Conservation (phyloP, 1,140 invertebrate genomes). For the Agrypnia vestita region DNA sequence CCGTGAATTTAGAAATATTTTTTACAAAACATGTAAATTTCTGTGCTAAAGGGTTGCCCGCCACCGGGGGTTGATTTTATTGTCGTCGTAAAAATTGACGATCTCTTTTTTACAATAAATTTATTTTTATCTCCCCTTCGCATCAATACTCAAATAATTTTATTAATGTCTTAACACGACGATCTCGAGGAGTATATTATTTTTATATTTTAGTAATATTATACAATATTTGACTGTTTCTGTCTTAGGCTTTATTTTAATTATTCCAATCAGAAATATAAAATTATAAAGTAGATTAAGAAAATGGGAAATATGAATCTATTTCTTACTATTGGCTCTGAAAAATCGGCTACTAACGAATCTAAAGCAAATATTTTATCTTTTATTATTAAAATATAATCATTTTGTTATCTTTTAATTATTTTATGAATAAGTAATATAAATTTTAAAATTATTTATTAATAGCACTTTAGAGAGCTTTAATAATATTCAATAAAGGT, state of each 20-base stretch:
- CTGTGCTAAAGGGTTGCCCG: constrained; percentile 46
- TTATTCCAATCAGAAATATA: background rate
- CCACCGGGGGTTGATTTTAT: constrained; percentile 54
- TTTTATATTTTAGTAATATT: background rate
- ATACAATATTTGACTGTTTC: background rate
- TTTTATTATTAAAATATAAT: no score
- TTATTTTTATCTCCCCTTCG: constrained; percentile 15
- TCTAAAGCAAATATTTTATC: background rate
- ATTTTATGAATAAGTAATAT: no score
- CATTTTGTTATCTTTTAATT: no score
- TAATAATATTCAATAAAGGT: no score
- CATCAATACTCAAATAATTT: constrained; percentile 27
- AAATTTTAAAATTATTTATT: no score
- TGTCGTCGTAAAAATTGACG: constrained; percentile 56
- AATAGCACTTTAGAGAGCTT: no score
- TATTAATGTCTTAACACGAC: constrained; percentile 15
- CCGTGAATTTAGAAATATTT: constrained; percentile 24
- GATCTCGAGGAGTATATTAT: background rate
- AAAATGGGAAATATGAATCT: background rate
- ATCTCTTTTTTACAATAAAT: constrained; percentile 11
- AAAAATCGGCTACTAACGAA: background rate
- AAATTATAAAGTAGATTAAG: background rate
- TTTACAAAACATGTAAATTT: constrained; percentile 55
- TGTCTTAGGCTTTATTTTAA: background rate
- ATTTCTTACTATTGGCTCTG: background rate